Evolutionary conservation across 1,140 invertebrate species (phyloP), one percentile per base, ranked within the genome.

Genomic region (Hesperophylax magnus): DNA sequence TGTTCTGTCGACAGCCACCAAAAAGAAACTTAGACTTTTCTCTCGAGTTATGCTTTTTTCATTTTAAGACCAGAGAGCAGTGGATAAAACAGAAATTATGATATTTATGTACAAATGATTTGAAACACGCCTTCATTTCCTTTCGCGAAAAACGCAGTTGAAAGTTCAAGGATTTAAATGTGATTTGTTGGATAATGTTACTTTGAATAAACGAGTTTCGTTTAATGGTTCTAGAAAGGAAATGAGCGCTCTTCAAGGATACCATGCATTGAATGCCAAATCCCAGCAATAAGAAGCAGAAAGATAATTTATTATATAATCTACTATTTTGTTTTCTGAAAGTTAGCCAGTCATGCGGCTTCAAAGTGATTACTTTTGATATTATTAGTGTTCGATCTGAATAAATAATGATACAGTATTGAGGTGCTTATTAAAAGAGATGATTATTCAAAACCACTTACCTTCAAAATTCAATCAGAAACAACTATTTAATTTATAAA

Each of bases 21-120:
- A 81, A 83, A 81, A 83, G 82, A 81, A 34, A 72, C 80, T 83
- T 83, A 83, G 82, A 83, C 82, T 65, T 80, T 81, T 79, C 79
- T 81, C 79, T 81, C 76, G 54, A 18, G 56, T 52, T 79, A 56
- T 69, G 39, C 47, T 52, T 71, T 67, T 71, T 47, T 71, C 39
- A 52, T 71, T 53, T 47, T 17, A 52, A 67, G 22, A 67, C 24
- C 63, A 71, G 17, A 65, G 63, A 31, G 67, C 39, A 71, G 71
- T 31, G 63, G 31, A 54, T 67, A 78, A 67, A 67, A 27, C 27
- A 27, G 14, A 17, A 52, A 52, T 52, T 52, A 71, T 71, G 22
- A 18, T 71, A 9, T 71, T 71, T 20, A 71, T 71, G 17, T 65
- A 24, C 11, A 65, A 65, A 17, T 65, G 67, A 71, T n/a, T 53